Evolutionary conservation across 2,888 invertebrate genomes (phyloP), one percentile per base, ranked within the genome.

Genomic region (Aphidius colemani): DNA sequence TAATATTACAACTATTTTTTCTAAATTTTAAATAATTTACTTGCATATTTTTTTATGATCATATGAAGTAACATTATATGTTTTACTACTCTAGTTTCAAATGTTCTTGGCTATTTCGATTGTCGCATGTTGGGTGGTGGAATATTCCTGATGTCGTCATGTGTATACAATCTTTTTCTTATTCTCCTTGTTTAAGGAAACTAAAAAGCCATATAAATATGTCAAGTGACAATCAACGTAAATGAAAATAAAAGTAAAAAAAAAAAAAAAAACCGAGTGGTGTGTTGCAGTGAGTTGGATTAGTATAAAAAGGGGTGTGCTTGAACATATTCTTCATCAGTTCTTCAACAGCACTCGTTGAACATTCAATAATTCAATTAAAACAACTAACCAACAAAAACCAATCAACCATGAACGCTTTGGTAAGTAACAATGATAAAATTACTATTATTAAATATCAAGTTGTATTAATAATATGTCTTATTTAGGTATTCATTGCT

Each of bases 241-340:
- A 10, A 56, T 18, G 45, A 57, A 46, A 57, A 8, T 11, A n/a
- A 46, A 46, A 57, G n/a, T 46, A 57, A 44, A 18, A 55, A 45
- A 46, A 57, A 39, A 46, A 57, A 46, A 57, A 67, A 61, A n/a
- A n/a, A n/a, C n/a, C n/a, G n/a, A 60, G 61, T 48, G 66, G 59
- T 57, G 59, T 57, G 59, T 64, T 63, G 65, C 57, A 58, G 46
- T 56, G 18, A 46, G 50, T 58, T 51, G 57, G 65, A 58, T 65
- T 57, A 55, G 66, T 64, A 64, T 61, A 77, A 79, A n/a, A 79
- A 75, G 73, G 75, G 73, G 73, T 75, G 72, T 71, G 70, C 70
- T 72, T 68, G 66, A 44, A 43, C 71, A 64, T 53, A 61, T 69
- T 70, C 71, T 62, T 65, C 74, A 79, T 75, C 78, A 79, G 79